Base-by-base conservation (phyloP, 1,140 invertebrate genomes). In the Caerostris darwini region DNA sequence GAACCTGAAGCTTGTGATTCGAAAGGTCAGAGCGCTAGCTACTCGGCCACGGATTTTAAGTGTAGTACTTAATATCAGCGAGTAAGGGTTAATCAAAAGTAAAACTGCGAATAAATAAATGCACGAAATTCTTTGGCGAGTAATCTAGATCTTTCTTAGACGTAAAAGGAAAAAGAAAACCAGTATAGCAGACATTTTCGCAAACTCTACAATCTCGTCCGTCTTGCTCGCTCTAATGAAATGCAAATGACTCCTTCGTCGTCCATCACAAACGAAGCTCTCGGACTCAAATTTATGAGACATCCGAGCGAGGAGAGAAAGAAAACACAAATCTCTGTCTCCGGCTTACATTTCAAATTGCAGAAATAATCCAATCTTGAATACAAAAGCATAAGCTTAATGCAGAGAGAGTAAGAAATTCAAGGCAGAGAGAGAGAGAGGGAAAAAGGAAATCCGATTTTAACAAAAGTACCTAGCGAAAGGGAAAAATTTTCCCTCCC, bases 271-370 rank as follows among this genome's bases (percentile, higher is more conserved):
- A 53, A 50, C 71, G 71, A 77, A 53, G 53, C 34, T 53, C 71
- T n/a, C 53, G 34, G n/a, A n/a, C n/a, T n/a, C n/a, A 34, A 10
- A 77, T 77, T 77, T 77, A 77, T 77, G 71, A 77, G 71, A n/a
- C n/a, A 77, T 34, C 3, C 14, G 12, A 77, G 53, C n/a, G 3
- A 50, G 19, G 7, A 34, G 5, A 8, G 7, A 71, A 8, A 77
- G 50, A 10, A 50, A 77, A 77, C 10, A 77, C 71, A 77, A 77
- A 77, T 77, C 34, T 34, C 50, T 77, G 50, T 77, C 71, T 50
- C 53, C 71, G 71, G 71, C 71, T 77, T 77, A 77, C 71, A 50
- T 77, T 77, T 77, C 71, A 77, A 77, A 77, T 77, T 77, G 71
- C 71, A 77, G 71, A 77, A 77, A 77, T 77, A 77, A 77, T 77